phyloP scores from a whole-genome alignment of 2,797 vertebrate genomes.

The Psittacula echo region DNA sequence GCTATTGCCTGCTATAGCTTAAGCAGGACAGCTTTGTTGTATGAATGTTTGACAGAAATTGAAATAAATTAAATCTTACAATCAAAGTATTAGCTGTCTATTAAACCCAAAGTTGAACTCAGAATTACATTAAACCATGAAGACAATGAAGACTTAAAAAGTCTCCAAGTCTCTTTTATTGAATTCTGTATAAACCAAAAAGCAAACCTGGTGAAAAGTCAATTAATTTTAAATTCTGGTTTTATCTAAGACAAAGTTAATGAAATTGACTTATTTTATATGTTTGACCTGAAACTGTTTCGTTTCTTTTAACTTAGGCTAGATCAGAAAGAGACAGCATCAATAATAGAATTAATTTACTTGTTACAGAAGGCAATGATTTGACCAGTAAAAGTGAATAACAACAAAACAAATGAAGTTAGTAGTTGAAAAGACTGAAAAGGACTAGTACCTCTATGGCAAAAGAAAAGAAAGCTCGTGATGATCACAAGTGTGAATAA shows the following conservation, averaged over 20 bases:
- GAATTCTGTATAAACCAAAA: background rate
- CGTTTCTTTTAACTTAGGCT: background rate
- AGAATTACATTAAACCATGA: background rate
- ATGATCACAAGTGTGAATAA: background rate
- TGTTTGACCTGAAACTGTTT: background rate
- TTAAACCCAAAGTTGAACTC: background rate
- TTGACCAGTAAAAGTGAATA: background rate
- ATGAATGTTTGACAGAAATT: background rate
- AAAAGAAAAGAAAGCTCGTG: background rate
- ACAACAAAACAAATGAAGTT: conserved; percentile 2
- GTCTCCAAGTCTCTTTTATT: background rate
- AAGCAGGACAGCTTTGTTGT: background rate
- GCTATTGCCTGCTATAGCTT: background rate
- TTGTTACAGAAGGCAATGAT: background rate
- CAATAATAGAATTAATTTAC: background rate
- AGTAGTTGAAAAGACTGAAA: conserved; percentile 8
- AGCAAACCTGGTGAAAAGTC: background rate
- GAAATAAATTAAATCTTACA: background rate
- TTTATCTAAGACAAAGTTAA: background rate
- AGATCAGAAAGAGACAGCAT: background rate
- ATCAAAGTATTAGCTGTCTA: background rate
- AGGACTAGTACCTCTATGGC: background rate
- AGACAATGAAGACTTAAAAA: background rate
- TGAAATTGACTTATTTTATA: background rate
- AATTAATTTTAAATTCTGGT: background rate